Conservation (phyloP, 2,113 vertebrate genomes). For the Festucalex cinctus region DNA sequence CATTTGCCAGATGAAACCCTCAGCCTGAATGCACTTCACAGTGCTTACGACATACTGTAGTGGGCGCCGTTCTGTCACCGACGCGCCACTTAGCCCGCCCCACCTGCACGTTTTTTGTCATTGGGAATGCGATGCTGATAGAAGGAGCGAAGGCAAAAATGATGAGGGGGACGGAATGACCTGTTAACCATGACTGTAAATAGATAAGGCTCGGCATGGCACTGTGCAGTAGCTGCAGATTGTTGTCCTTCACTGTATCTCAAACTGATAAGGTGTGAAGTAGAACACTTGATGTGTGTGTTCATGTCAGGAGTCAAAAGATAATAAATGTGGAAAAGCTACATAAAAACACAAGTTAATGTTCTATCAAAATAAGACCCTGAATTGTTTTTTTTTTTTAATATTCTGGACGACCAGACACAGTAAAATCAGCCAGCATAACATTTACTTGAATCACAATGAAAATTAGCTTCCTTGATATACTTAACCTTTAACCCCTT, state of each 20-base stretch:
- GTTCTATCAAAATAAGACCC: conserved; percentile 40
- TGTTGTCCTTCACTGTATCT: conserved; percentile 21
- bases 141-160: conserved; percentile 12
- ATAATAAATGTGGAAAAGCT: neutral
- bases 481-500: conserved; percentile 4
- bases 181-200: conserved; percentile 49
- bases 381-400: conserved; percentile 25
- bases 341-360: conserved; percentile 48
- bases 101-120: conserved; percentile 13
- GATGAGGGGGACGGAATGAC: conserved; percentile 21
- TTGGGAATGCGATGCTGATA: conserved; percentile 4
- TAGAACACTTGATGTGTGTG: conserved; percentile 30
- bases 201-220: conserved; percentile 40
- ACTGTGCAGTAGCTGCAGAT: conserved; percentile 54
- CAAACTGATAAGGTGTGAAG: conserved; percentile 58
- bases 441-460: conserved; percentile 27
- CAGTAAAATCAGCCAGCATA: conserved; percentile 24
- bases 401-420: conserved; percentile 8
- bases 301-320: conserved; percentile 11
- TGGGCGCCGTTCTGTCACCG: conserved; percentile 42
- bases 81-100: neutral
- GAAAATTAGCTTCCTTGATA: conserved; percentile 2
- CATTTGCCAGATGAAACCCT: neutral
- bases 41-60: conserved; percentile 36
- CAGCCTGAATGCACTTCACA: neutral